Evolutionary conservation across 2,888 invertebrate genomes (phyloP).

Genomic region (Venusia cambrica): DNA sequence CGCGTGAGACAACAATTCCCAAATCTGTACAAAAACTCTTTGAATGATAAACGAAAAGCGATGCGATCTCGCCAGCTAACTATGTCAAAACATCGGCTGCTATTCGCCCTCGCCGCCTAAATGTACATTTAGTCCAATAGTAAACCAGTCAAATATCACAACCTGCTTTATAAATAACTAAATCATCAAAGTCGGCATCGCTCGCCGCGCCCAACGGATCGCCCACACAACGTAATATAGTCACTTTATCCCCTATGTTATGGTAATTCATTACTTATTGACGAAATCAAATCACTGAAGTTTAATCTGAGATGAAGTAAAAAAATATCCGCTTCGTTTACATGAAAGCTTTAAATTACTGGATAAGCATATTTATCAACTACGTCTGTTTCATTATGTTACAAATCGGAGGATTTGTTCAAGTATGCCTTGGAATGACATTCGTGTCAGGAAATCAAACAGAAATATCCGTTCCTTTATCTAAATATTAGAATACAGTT

Average conservation of each 20-base stretch:
- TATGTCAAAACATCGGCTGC: conserved; percentile 4
- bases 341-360: conserved; percentile 63
- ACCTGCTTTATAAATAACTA: conserved; percentile 37
- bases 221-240: conserved; percentile 63
- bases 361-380: conserved; percentile 50
- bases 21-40: conserved; percentile 11
- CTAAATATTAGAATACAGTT: conserved; percentile 41
- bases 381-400: conserved; percentile 51
- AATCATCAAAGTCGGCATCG: conserved; percentile 27
- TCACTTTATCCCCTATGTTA: conserved; percentile 60
- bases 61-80: conserved; percentile 8
- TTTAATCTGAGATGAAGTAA: conserved; percentile 54
- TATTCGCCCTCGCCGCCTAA: conserved; percentile 16
- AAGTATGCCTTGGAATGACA: conserved; percentile 62
- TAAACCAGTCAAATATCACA: conserved; percentile 43
- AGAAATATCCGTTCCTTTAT: conserved; percentile 21
- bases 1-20: conserved; percentile 12
- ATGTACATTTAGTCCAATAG: conserved; percentile 28
- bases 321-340: conserved; percentile 59
- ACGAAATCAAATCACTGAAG: conserved; percentile 54
- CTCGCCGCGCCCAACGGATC: conserved; percentile 39
- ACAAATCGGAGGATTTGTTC: conserved; percentile 59
- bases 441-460: conserved; percentile 25
- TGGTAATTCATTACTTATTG: conserved; percentile 64
- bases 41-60: conserved; percentile 17